Evolutionary conservation across 2,113 vertebrate genomes (phyloP).

Genomic region (Pan paniscus): DNA sequence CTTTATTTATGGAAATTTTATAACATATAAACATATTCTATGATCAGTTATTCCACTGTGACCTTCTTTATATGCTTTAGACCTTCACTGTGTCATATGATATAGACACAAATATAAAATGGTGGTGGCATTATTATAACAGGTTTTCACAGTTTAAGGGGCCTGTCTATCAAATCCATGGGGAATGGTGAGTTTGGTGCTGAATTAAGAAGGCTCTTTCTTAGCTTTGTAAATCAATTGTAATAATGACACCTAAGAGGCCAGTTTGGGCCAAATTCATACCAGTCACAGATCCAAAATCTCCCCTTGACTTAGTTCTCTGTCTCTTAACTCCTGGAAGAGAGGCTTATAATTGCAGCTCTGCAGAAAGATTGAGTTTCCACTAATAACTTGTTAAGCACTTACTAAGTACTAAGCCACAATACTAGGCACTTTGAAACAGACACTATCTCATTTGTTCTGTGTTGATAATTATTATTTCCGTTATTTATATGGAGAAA

Average conservation of each 20-base stretch:
- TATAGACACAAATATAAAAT: not conserved
- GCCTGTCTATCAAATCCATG: not conserved
- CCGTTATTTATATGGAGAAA: not conserved
- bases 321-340: not conserved
- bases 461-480: not conserved
- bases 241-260: not conserved
- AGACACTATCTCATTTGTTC: not conserved
- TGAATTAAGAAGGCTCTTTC: not conserved
- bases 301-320: not conserved
- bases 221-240: conserved; percentile 24
- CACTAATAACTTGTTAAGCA: not conserved
- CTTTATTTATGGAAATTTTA: conserved; percentile 13
- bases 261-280: not conserved
- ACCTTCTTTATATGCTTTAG: conserved; percentile 14
- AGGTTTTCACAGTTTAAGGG: not conserved
- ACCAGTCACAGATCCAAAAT: not conserved
- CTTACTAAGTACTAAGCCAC: not conserved
- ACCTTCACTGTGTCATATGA: not conserved
- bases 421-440: not conserved
- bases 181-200: not conserved
- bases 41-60: not conserved
- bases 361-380: not conserved
- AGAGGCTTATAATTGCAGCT: not conserved
- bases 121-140: not conserved
- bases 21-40: not conserved